phyloP scores from a whole-genome alignment of 2,113 vertebrate genomes.

The Sciurus niger region DNA sequence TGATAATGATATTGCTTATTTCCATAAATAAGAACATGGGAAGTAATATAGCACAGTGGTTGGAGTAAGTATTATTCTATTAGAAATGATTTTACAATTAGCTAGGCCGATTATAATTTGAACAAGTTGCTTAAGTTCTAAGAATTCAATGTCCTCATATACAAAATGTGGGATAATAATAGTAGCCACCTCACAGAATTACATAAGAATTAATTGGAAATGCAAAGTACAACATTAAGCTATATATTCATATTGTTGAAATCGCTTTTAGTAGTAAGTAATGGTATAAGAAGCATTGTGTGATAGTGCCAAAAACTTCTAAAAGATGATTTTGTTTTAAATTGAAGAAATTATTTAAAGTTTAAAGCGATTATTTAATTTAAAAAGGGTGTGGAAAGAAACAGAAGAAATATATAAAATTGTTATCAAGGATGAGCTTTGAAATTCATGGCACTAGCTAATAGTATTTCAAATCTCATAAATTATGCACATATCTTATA shows the following conservation, averaged over 20 bases:
- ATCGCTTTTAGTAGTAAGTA: neutral
- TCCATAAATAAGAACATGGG: neutral
- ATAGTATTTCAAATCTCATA: neutral
- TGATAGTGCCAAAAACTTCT: neutral
- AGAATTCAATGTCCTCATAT: neutral
- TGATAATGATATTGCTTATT: neutral
- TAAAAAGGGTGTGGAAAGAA: neutral
- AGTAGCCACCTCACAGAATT: neutral
- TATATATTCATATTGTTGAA: neutral
- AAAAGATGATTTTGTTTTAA: neutral
- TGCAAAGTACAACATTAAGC: neutral
- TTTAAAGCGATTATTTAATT: neutral
- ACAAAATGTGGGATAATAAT: neutral
- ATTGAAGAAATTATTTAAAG: neutral
- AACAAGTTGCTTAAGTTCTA: neutral
- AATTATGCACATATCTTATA: neutral
- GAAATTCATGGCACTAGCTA: neutral
- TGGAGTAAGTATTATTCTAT: neutral
- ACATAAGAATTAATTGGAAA: neutral
- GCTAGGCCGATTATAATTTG: neutral
- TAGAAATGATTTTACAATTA: neutral
- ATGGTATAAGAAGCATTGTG: neutral
- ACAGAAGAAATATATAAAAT: neutral
- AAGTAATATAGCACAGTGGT: neutral
- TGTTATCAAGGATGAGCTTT: neutral